Conservation (phyloP, 2,888 invertebrate genomes). For the Lycaena phlaeas region DNA sequence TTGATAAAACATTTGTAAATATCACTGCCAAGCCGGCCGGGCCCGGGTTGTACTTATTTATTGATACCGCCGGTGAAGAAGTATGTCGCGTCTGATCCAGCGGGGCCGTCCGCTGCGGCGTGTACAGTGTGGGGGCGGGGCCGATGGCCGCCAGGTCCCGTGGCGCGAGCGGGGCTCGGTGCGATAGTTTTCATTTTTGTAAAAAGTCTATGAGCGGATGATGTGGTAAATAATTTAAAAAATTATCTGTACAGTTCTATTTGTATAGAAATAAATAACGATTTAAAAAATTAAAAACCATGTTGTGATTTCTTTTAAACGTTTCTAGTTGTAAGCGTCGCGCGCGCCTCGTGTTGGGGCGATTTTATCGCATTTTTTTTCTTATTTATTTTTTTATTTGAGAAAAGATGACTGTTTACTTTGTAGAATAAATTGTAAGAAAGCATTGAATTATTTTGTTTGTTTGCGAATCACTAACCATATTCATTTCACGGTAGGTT, state of each 20-base stretch:
- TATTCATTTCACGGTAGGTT: neutral
- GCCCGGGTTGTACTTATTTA: conserved; percentile 51
- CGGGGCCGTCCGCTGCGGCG: conserved; percentile 9
- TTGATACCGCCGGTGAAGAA: conserved; percentile 11
- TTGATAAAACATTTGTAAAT: conserved; percentile 33
- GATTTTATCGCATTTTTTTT: conserved; percentile 45
- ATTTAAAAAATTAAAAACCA: conserved; percentile 66
- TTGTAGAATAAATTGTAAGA: conserved; percentile 68
- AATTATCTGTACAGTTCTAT: conserved; percentile 75
- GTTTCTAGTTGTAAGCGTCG: conserved; percentile 45
- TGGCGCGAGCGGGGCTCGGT: conserved; percentile 20
- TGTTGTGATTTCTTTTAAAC: conserved; percentile 66
- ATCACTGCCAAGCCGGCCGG: conserved; percentile 49
- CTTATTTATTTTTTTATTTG: conserved; percentile 50
- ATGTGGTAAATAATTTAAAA: conserved; percentile 71
- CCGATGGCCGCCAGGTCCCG: conserved; percentile 16
- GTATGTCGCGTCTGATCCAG: conserved; percentile 6
- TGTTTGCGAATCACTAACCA: conserved; percentile 15
- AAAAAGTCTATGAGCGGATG: conserved; percentile 71
- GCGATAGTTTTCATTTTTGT: conserved; percentile 73
- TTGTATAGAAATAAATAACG: conserved; percentile 75
- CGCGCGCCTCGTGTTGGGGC: conserved; percentile 30
- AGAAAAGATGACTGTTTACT: conserved; percentile 64
- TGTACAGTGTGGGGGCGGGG: conserved; percentile 14
- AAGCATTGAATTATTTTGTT: conserved; percentile 39